phyloP scores from a whole-genome alignment of 1,140 invertebrate genomes.

The Diachasmimorpha longicaudata region DNA sequence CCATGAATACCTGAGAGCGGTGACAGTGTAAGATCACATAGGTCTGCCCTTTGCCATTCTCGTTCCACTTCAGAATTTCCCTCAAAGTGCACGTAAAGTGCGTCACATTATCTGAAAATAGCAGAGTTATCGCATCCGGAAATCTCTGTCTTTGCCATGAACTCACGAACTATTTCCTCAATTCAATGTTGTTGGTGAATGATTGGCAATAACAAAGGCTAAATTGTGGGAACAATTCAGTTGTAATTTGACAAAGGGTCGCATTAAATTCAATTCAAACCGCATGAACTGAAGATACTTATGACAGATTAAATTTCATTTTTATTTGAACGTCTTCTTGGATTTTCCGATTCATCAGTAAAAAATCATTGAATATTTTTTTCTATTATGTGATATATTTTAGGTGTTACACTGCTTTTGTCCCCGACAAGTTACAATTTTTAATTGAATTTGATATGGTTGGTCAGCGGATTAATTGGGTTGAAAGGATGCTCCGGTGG shows the following conservation, averaged over 20 bases:
- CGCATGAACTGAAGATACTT: too few relatives aligned
- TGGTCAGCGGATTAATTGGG: background rate
- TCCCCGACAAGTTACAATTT: background rate
- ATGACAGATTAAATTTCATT: too few relatives aligned
- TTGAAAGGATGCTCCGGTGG: background rate
- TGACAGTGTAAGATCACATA: slow-evolving; percentile 22
- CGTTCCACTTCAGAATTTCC: background rate
- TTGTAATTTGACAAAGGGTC: too few relatives aligned
- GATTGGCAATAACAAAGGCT: background rate
- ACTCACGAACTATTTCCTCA: background rate
- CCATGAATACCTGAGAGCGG: slow-evolving; percentile 26
- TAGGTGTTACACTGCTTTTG: background rate
- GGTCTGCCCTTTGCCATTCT: slow-evolving; percentile 18
- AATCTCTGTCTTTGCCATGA: background rate
- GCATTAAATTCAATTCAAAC: too few relatives aligned
- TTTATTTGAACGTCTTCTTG: too few relatives aligned
- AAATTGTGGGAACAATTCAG: too few relatives aligned
- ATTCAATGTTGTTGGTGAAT: background rate
- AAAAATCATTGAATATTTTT: too few relatives aligned
- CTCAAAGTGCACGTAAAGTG: background rate
- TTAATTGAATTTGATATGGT: background rate
- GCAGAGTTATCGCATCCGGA: background rate
- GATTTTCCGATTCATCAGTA: too few relatives aligned
- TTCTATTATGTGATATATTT: background rate
- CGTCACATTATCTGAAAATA: background rate